Evolutionary conservation across 2,888 invertebrate genomes (phyloP).

Genomic region (Agonum fuliginosum): DNA sequence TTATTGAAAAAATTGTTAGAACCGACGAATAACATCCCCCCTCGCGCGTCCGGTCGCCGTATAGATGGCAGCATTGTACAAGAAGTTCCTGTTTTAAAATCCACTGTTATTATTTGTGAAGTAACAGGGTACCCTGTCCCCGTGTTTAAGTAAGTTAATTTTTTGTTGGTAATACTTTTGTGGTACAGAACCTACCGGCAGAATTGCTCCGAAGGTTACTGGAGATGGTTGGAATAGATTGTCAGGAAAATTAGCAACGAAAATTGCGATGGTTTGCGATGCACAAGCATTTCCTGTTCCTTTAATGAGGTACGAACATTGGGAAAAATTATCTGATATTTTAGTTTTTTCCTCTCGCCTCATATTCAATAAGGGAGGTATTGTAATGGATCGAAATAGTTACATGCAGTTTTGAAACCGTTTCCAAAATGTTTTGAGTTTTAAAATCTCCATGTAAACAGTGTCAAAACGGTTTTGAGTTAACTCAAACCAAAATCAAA

Average conservation of each 20-base stretch:
- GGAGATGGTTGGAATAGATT: conserved; percentile 77
- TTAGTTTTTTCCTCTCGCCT: too few species aligned
- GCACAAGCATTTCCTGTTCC: conserved; percentile 77
- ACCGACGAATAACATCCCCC: conserved; percentile 81
- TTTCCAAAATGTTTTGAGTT: too few species aligned
- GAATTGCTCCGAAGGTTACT: conserved; percentile 73
- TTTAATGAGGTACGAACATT: conserved; percentile 74
- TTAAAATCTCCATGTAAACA: too few species aligned
- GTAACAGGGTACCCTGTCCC: conserved; percentile 67
- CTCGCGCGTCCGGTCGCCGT: conserved; percentile 73
- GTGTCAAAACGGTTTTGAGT: too few species aligned
- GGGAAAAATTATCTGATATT: not conserved
- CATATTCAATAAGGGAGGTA: too few species aligned
- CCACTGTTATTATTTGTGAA: conserved; percentile 72
- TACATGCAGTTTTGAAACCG: too few species aligned
- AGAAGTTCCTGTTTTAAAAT: conserved; percentile 69
- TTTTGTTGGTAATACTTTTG: conserved; percentile 38
- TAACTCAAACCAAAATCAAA: too few species aligned
- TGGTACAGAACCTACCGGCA: conserved; percentile 75
- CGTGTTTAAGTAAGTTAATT: conserved; percentile 59
- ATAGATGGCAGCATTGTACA: conserved; percentile 74
- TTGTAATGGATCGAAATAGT: too few species aligned
- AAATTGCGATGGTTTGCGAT: conserved; percentile 73
- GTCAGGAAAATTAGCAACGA: conserved; percentile 64
- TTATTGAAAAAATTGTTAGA: conserved; percentile 72